Evolutionary conservation across 2,888 invertebrate species (phyloP), one percentile per base, ranked within the genome.

Genomic region (Lomographa bimaculata): DNA sequence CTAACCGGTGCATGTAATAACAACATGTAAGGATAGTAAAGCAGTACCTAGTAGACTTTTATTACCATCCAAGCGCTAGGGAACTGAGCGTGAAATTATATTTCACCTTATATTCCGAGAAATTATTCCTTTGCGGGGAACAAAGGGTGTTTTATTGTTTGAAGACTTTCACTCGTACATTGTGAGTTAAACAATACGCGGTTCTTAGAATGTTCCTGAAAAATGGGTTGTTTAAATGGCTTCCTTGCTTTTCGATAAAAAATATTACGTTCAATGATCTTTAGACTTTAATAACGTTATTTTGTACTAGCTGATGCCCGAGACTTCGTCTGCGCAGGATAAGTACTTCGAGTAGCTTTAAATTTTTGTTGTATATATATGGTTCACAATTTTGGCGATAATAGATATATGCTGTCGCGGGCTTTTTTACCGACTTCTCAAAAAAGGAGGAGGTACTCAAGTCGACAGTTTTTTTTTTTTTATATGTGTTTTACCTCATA

Each of bases 1-100:
- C 38, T 45, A 33, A 43, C 37, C 43, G 47, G 49, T 50, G 41
- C 34, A 54, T 42, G 45, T 40, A 44, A 32, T 41, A 41, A 42
- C 38, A 51, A 21, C 12, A 32, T 20, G 38, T 30, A 28, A 28
- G 24, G 14, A 21, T 20, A 29, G 44, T 54, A 48, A 54, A 54
- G 27, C 8, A 12, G 12, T 11, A 17, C 11, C 6, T 23, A 4
- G 21, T 25, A 25, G 23, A 23, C 32, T 48, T 48, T 46, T 48
- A 46, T 39, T 37, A 41, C 35, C 20, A 43, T 45, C 36, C 28
- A 26, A 25, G 35, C 39, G 34, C 36, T 41, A 28, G 41, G 23
- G 34, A 40, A 29, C 46, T 32, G 17, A 30, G 30, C 27, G 24
- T 29, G 30, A 41, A 51, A 45, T 54, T 43, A 36, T 34, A 44